phyloP scores from a whole-genome alignment of 1,140 invertebrate genomes.

The Drosophila kikkawai region DNA sequence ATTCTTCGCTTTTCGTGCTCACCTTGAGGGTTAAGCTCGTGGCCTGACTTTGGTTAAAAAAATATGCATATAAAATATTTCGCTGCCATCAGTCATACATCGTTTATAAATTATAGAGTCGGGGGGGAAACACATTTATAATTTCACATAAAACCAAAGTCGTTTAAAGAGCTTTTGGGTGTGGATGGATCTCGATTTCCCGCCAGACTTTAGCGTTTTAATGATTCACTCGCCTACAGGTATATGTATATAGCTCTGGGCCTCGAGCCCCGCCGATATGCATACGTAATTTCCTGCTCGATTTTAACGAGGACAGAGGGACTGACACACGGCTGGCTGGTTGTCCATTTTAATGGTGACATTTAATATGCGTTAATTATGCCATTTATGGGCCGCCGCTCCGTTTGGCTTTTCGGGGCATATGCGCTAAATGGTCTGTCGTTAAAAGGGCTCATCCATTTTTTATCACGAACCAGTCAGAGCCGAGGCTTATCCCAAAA shows the following conservation, averaged over 20 bases:
- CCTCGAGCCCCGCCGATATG: constrained; percentile 27
- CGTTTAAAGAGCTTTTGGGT: constrained; percentile 29
- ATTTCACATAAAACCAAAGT: constrained; percentile 57
- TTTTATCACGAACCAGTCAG: constrained; percentile 51
- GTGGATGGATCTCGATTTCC: constrained; percentile 30
- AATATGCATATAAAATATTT: constrained; percentile 41
- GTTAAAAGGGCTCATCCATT: constrained; percentile 73
- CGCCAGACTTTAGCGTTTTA: constrained; percentile 42
- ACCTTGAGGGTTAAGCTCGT: constrained; percentile 54
- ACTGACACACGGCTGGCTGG: constrained; percentile 22
- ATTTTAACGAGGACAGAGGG: constrained; percentile 57
- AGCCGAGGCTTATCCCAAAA: constrained; percentile 4
- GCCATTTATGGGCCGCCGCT: constrained; percentile 65
- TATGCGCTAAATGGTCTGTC: constrained; percentile 69
- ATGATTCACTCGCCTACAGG: constrained; percentile 46
- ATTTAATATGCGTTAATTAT: constrained; percentile 81
- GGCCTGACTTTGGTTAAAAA: constrained; percentile 14
- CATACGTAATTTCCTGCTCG: constrained; percentile 65
- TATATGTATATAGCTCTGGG: not conserved
- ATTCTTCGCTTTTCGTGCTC: constrained; percentile 41
- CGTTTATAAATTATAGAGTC: constrained; percentile 38
- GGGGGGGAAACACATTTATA: constrained; percentile 59
- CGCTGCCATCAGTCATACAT: constrained; percentile 35
- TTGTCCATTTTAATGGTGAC: constrained; percentile 72
- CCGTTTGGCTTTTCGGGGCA: constrained; percentile 38